phyloP scores from a whole-genome alignment of 1,140 invertebrate species.

The Zeugodacus cucurbitae region DNA sequence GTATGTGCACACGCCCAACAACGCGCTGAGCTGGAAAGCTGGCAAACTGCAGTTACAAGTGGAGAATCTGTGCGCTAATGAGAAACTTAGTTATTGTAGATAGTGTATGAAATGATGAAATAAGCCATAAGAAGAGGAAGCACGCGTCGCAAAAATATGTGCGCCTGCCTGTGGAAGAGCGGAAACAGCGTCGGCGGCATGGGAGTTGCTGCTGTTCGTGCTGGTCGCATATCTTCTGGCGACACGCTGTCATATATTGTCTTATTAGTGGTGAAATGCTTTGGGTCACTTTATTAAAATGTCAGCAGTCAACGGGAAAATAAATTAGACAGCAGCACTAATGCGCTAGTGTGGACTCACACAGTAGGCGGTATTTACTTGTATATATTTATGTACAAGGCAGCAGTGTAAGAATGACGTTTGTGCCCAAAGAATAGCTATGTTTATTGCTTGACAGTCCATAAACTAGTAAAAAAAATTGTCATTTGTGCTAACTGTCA shows the following conservation, averaged over 20 bases:
- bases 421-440: too few species aligned
- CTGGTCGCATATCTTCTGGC: neutral
- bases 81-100: neutral
- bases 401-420: too few species aligned
- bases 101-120: neutral
- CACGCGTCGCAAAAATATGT: neutral
- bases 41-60: neutral
- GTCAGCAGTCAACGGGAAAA: neutral
- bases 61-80: neutral
- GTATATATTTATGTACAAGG: too few species aligned
- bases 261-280: neutral
- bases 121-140: neutral
- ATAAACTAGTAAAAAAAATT: too few species aligned
- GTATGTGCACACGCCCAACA: neutral
- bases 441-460: too few species aligned
- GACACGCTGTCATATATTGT: conserved; percentile 1
- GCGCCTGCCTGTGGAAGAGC: neutral
- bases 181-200: neutral
- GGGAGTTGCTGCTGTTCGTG: neutral
- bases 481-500: too few species aligned
- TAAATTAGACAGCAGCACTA: neutral
- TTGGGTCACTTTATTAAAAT: neutral
- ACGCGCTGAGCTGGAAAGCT: neutral
- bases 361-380: too few species aligned
- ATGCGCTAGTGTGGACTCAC: neutral